A percentile compares a stretch with the other conserved stretches of the same genome.
Evolutionary conservation across 2,797 vertebrate genomes (phyloP).

Genomic region (Uromys caudimaculatus): DNA sequence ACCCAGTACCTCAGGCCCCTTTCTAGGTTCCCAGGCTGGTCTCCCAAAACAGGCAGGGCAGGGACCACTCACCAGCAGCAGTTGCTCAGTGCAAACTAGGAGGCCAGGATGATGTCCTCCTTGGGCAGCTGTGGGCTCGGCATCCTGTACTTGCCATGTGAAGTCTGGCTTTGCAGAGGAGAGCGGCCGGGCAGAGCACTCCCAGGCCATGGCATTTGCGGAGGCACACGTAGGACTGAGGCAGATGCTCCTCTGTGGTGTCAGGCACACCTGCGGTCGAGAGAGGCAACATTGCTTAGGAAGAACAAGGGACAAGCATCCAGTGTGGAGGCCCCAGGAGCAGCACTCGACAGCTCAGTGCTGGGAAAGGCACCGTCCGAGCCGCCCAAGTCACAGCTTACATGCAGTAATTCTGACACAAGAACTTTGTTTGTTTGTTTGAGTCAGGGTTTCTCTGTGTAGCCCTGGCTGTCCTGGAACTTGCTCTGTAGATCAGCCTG

Average conservation of each 20-base stretch:
- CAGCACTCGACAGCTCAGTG: background rate
- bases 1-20: background rate
- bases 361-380: background rate
- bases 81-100: background rate
- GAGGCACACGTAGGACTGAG: background rate
- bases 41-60: background rate
- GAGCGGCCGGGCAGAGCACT: background rate
- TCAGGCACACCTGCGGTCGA: slow-evolving; percentile 51
- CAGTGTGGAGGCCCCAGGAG: background rate
- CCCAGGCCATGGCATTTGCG: slow-evolving; percentile 54
- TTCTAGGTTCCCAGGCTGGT: background rate
- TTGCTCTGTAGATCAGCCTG: background rate
- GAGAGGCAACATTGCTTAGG: background rate
- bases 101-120: slow-evolving; percentile 9
- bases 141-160: background rate
- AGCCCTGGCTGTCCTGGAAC: background rate
- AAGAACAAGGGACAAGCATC: background rate
- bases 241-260: background rate
- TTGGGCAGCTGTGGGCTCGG: background rate
- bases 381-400: background rate
- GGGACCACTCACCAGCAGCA: slow-evolving; percentile 61
- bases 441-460: background rate
- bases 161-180: background rate
- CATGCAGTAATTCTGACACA: background rate
- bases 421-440: background rate